These are phyloP conservation scores for Parnassius apollo DNA, from an alignment of 2,888 invertebrate genomes.

Conservation along the genomic window DNA sequence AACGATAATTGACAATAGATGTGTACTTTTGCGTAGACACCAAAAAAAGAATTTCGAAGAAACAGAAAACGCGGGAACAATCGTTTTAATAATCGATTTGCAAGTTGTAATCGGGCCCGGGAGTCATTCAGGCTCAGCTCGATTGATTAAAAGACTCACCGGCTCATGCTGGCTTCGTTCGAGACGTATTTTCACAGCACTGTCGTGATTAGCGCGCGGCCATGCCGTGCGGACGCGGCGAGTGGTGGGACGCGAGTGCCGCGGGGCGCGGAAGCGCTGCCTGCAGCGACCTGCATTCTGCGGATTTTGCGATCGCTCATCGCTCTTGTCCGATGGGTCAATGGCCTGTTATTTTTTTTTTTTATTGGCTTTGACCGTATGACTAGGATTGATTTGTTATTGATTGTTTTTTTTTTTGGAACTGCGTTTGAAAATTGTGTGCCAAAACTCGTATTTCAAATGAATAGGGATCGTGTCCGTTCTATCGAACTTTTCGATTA, in stretches of 20 bases:
- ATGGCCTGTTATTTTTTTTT: slow-evolving; percentile 33
- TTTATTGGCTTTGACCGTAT: not conserved
- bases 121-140: not conserved
- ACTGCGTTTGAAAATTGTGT: not conserved
- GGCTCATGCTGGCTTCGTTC: slow-evolving; percentile 36
- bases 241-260: slow-evolving; percentile 64
- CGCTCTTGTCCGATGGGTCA: slow-evolving; percentile 34
- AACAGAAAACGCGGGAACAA: too few species aligned
- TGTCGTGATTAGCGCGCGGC: slow-evolving; percentile 40
- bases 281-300: slow-evolving; percentile 39
- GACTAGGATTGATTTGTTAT: slow-evolving; percentile 5
- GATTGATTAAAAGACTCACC: slow-evolving; percentile 32
- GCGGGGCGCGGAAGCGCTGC: slow-evolving; percentile 30
- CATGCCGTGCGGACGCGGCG: slow-evolving; percentile 65
- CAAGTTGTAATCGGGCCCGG: not conserved
- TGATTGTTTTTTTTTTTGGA: slow-evolving; percentile 2
- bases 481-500: too few species aligned
- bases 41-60: too few species aligned
- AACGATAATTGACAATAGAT: not conserved
- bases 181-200: slow-evolving; percentile 42
- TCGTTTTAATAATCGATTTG: not conserved
- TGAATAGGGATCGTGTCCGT: too few species aligned
- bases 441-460: too few species aligned
- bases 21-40: too few species aligned
- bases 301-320: slow-evolving; percentile 42